Base-by-base conservation (phyloP, 2,888 invertebrate genomes). In the Coecobrya sp. region DNA sequence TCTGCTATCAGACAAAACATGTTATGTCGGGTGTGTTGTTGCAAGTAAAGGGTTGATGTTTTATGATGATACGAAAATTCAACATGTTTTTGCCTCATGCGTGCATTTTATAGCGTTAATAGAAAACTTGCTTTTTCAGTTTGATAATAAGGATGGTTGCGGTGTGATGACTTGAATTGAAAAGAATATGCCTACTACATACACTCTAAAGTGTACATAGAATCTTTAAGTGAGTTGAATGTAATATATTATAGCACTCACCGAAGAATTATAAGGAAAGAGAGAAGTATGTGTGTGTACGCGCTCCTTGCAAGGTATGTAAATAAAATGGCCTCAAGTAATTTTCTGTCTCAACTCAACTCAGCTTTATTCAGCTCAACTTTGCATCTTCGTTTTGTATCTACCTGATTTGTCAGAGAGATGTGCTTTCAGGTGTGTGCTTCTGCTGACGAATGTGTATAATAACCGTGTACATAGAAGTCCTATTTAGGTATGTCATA, bases 251-350 rank as follows among this genome's bases (percentile, higher is more conserved):
- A 49, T 27, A 19, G 79, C 52, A 79, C 11, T 13, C 25, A 10
- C 52, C 25, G 16, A 49, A 52, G 81, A 30, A 81, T 81, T 81
- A 81, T 30, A 55, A 10, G n/a, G n/a, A n/a, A n/a, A n/a, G 10
- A 81, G 59, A 81, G 27, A 59, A 81, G 59, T 59, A 55, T 81
- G 27, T 30, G 59, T 59, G 30, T 81, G 27, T 30, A 81, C 81
- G 59, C 27, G 76, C 76, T 76, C 30, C 81, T 27, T 59, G 55
- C 36, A 81, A 81, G 55, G 81, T 81, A 81, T 81, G 81, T 81
- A 81, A 81, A 81, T 81, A 49, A 89, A 68, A 89, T 84, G 73
- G 89, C 89, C 89, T 89, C 89, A 89, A 89, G 89, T 84, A 70
- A 89, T 89, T 73, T 76, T 73, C 30, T 81, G 55, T 81, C 81